Evolutionary conservation across 2,797 vertebrate species (phyloP).

Genomic region (Leptoclinus maculatus): DNA sequence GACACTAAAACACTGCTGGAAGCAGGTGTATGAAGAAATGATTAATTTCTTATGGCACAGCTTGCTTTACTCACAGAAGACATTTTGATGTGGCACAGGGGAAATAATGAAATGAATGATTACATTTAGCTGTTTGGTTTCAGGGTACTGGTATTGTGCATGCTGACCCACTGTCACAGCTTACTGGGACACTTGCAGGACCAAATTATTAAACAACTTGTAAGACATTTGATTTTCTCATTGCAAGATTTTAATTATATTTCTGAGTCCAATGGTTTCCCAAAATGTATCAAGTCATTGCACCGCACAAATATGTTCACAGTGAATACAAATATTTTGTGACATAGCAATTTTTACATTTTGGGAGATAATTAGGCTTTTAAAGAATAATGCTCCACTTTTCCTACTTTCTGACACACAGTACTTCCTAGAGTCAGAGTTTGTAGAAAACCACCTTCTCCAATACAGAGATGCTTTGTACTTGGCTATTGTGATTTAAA

Average conservation of each 20-base stretch:
- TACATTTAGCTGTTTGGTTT: not conserved
- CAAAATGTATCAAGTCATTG: not conserved
- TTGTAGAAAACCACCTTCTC: not conserved
- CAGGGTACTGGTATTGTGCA: not conserved
- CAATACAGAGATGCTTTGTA: not conserved
- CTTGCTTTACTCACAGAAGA: conserved; percentile 2
- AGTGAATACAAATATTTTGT: not conserved
- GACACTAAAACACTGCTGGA: not conserved
- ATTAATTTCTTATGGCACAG: conserved; percentile 7
- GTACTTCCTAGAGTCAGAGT: not conserved
- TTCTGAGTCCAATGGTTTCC: not conserved
- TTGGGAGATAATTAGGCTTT: not conserved
- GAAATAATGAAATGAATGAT: conserved; percentile 4
- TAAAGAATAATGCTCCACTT: not conserved
- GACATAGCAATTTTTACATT: not conserved
- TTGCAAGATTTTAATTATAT: not conserved
- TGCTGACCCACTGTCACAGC: not conserved
- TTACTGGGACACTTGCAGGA: not conserved
- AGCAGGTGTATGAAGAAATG: not conserved
- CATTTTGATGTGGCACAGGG: conserved; percentile 2
- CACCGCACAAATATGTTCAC: not conserved
- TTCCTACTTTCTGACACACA: not conserved
- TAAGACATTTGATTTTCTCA: conserved; percentile 1
- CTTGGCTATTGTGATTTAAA: too few relatives aligned
- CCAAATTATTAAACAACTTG: not conserved